Base-by-base conservation (phyloP, 92 coral and sea anemone species). In the Micromussa lordhowensis region DNA sequence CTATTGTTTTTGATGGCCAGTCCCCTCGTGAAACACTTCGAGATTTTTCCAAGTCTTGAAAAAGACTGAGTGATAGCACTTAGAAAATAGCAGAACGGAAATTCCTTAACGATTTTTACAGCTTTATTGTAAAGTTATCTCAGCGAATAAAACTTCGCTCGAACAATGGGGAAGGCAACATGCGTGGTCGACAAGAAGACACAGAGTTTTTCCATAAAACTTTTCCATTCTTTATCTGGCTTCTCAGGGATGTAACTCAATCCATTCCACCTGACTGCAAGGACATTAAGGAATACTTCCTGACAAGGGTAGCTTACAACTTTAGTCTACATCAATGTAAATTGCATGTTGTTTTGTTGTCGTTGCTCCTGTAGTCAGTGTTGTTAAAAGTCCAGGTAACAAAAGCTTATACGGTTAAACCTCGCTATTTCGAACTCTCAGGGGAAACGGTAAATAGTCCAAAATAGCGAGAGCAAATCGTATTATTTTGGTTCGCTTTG, bases 61-160 rank as follows among this genome's bases (percentile, higher is more conserved):
- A 58, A 58, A 22, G 1, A 24, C n/a, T 61, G 18, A 22, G 29
- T 24, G 11, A 61, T 11, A 61, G 1, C 2, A 11, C 12, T 5
- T 7, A 24, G 26, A 61, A 61, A 58, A 7, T 66, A 12, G 12
- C 17, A 66, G n/a, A 66, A 22, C 12, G 1, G 5, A 53, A 7
- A 19, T 61, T 64, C 18, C 82, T 77, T 82, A 58, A 75, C 81
- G 32, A 44, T 11, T 2, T 40, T 22, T 21, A 3, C 55, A 90
- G 93, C 29, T 90, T 85, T 80, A 85, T 90, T 31, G 76, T 80
- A 21, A 90, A 85, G 68, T 73, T 90, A 32, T 90, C 93, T 18
- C 82, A 85, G 76, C 86, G 86, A 7, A 86, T 90, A 1, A 81
- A 75, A 6, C 76, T 63, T 26, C 66, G 76, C 22, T 44, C 89